Conservation (phyloP, 2,888 invertebrate species). For the Aleiodes leptofemur region DNA sequence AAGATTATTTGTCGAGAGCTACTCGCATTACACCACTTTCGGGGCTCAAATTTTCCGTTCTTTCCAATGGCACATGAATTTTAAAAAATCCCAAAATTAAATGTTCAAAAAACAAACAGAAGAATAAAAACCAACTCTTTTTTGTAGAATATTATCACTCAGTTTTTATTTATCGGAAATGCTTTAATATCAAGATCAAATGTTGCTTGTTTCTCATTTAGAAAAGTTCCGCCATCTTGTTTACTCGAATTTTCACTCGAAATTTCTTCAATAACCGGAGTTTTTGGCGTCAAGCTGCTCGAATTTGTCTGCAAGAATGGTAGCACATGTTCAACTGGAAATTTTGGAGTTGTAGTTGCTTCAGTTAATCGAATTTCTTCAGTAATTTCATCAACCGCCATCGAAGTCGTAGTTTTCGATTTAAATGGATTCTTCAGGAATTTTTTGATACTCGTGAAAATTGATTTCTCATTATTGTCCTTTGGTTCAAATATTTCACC, state of each 20-base stretch:
- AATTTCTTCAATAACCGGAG: neutral
- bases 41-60: neutral
- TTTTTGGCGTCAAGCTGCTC: constrained; percentile 11
- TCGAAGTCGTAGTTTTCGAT: neutral
- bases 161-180: constrained; percentile 36
- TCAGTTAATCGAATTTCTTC: neutral
- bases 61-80: too few species aligned
- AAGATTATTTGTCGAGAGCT: too few species aligned
- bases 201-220: constrained; percentile 27
- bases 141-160: too few species aligned
- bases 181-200: constrained; percentile 51
- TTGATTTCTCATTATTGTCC: neutral
- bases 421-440: neutral
- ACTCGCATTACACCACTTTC: too few species aligned
- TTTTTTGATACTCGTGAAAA: neutral
- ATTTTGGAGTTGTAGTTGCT: neutral
- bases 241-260: neutral
- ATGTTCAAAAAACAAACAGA: neutral
- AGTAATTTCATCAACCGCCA: neutral
- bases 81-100: neutral
- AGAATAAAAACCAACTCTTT: neutral
- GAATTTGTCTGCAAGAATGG: neutral
- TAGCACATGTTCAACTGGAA: neutral
- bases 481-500: constrained; percentile 24
- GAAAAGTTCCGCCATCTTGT: neutral